Percentiles rank a stretch among this genome's conserved stretches.
Conservation (phyloP, 2,113 vertebrate species). For the Malurus cyaneus region DNA sequence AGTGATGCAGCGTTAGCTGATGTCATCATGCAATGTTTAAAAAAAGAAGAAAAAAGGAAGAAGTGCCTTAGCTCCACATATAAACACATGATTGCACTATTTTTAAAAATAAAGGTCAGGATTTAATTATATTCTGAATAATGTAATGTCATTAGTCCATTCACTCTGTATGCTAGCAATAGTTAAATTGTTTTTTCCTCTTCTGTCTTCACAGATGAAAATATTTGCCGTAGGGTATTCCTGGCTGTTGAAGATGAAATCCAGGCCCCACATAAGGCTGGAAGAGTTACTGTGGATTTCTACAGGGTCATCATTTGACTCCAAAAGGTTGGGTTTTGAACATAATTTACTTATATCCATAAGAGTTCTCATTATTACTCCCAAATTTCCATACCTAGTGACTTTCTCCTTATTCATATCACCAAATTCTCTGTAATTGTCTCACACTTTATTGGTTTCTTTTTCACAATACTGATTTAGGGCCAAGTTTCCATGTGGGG, state of each 20-base stretch:
- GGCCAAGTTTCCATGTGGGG: background rate
- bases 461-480: background rate
- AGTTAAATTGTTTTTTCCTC: background rate
- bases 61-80: background rate
- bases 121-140: background rate
- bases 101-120: background rate
- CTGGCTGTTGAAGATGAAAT: background rate
- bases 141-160: background rate
- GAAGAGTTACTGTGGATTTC: background rate
- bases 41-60: background rate
- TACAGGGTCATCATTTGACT: background rate
- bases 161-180: background rate
- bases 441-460: background rate
- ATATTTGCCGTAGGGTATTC: slow-evolving; percentile 11
- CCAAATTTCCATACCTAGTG: background rate
- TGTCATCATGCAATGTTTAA: background rate
- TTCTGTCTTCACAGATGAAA: background rate
- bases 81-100: background rate
- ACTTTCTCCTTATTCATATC: background rate
- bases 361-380: background rate
- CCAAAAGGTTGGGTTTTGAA: background rate
- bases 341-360: background rate
- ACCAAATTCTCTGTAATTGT: background rate
- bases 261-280: background rate
- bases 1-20: background rate